Base-by-base conservation (phyloP, 2,888 invertebrate genomes). In the Teleogryllus oceanicus region DNA sequence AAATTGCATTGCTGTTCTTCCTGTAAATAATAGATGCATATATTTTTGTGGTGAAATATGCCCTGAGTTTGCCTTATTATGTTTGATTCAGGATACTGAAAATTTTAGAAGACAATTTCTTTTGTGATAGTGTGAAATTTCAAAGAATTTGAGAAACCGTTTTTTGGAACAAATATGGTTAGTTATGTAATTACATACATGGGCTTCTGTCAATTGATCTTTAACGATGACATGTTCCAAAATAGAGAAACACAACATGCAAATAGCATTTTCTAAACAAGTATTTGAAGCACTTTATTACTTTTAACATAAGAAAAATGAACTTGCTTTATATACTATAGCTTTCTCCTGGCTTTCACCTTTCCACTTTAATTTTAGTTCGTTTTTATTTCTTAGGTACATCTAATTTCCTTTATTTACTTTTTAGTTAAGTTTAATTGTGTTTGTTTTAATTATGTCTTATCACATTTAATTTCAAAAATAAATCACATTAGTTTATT, bases 281-380 rank as follows among this genome's bases (percentile, higher is more conserved):
- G 3, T 18, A 13, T 62, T 62, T 62, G 10, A 13, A 62, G 62
- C 62, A 62, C 62, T 62, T 13, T 16, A 62, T 18, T 37, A 62
- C n/a, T 62, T 62, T 62, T n/a, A 62, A n/a, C n/a, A 62, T 62
- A n/a, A 62, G n/a, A 18, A 62, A 18, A 11, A 62, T 62, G n/a
- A 62, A 62, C 62, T 62, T 62, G 62, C 62, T 5, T 18, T 62
- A 62, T 62, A 13, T 62, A 62, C n/a, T n/a, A 62, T 62, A 62
- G 62, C 62, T 62, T 62, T 62, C 62, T 62, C 62, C 62, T 62
- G 62, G 62, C 62, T 62, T 62, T 62, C 62, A 62, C n/a, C 16
- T 62, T 62, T n/a, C 62, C 62, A 13, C 13, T n/a, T 62, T 12
- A 18, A 62, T 62, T 62, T 18, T 62, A 62, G n/a, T 62, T 62